Conservation (phyloP, 2,113 vertebrate species). For the Fulmarus glacialis region DNA sequence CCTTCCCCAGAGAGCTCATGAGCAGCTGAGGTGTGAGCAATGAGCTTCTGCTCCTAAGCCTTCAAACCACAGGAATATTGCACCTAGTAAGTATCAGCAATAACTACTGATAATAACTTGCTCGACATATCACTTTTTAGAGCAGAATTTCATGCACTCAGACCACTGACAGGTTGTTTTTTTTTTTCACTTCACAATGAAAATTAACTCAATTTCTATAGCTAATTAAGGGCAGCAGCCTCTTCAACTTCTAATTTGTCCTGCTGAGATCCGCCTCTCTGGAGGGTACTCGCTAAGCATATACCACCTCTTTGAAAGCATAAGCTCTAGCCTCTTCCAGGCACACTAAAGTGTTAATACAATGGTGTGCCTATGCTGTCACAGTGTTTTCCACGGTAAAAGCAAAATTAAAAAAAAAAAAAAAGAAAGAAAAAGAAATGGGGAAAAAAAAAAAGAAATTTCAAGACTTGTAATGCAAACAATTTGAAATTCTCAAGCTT, state of each 20-base stretch:
- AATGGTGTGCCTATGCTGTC: background rate
- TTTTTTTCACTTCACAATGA: background rate
- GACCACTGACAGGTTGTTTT: background rate
- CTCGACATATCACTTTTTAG: background rate
- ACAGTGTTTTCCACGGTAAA: background rate
- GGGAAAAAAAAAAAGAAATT: background rate
- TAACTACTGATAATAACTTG: background rate
- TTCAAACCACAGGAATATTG: background rate
- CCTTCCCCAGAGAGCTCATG: background rate
- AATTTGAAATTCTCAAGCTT: background rate
- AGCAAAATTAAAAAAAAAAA: background rate
- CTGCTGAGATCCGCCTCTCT: background rate
- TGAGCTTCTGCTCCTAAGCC: background rate
- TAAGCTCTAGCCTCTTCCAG: background rate
- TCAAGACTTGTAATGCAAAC: background rate
- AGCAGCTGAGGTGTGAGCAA: background rate
- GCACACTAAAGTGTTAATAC: background rate
- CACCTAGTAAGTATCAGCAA: background rate
- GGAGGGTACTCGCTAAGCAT: background rate
- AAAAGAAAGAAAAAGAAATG: background rate
- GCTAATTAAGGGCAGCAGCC: background rate
- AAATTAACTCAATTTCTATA: background rate
- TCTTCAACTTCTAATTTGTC: background rate
- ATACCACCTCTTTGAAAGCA: background rate
- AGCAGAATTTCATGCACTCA: background rate